A percentile compares a stretch with the other conserved stretches of the same genome.
phyloP scores from a whole-genome alignment of 2,888 invertebrate genomes.

The Lathronympha strigana region DNA sequence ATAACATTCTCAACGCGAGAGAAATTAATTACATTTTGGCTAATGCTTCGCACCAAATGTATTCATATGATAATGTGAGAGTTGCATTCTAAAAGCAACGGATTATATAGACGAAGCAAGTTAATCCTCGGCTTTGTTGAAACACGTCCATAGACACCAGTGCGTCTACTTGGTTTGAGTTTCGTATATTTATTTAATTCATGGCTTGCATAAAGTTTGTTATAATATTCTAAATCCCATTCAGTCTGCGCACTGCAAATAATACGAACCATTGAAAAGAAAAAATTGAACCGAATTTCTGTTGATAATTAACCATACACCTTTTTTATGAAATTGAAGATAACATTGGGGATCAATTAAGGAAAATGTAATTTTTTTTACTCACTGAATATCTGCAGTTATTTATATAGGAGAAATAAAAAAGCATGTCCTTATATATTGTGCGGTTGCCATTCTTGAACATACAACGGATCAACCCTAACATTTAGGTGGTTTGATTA shows the following conservation, averaged over 20 bases:
- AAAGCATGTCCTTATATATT: too few relatives aligned
- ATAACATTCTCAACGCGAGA: constrained; percentile 9
- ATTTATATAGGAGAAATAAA: too few relatives aligned
- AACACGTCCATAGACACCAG: constrained; percentile 3
- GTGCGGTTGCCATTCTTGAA: too few relatives aligned
- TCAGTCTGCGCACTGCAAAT: background rate
- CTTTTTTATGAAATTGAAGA: too few relatives aligned
- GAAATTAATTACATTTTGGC: constrained; percentile 28
- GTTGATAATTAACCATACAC: too few relatives aligned
- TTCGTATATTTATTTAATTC: background rate
- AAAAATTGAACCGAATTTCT: too few relatives aligned
- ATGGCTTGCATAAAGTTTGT: background rate
- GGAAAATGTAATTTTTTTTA: too few relatives aligned
- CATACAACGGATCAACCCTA: too few relatives aligned
- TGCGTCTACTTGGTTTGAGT: background rate
- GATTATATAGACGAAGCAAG: constrained; percentile 32
- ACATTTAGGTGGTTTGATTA: too few relatives aligned
- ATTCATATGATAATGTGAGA: constrained; percentile 40
- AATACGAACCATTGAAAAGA: too few relatives aligned
- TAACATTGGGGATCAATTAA: too few relatives aligned
- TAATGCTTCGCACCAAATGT: constrained; percentile 33
- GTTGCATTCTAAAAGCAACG: constrained; percentile 37
- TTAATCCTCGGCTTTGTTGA: constrained; percentile 32
- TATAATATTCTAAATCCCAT: background rate
- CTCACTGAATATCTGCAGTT: too few relatives aligned